Conservation (phyloP, 2,888 invertebrate genomes). For the Lasioglossum lativentre region DNA sequence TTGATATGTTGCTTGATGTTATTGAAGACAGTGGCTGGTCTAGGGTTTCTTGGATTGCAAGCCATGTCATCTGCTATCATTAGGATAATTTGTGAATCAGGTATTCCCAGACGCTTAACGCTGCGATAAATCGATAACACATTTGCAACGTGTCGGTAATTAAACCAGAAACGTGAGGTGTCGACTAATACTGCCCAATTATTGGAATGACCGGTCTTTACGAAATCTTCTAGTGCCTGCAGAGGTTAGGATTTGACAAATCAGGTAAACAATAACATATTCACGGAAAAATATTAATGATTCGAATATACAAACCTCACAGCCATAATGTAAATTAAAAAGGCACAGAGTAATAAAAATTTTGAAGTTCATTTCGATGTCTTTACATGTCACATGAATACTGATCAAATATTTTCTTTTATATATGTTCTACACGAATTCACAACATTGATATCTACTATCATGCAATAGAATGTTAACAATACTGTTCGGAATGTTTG, state of each 20-base stretch:
- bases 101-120: constrained; percentile 99
- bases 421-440: background rate
- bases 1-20: constrained; percentile 99
- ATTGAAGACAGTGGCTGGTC: constrained; percentile 99
- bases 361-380: constrained; percentile 51
- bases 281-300: background rate
- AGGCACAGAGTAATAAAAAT: constrained; percentile 16
- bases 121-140: constrained; percentile 99
- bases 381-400: constrained; percentile 17
- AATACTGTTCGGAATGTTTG: background rate
- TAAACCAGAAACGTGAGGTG: constrained; percentile 99
- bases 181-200: constrained; percentile 99
- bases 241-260: constrained; percentile 39
- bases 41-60: constrained; percentile 98
- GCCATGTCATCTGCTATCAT: constrained; percentile 99
- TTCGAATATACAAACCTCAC: constrained; percentile 50
- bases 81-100: constrained; percentile 98
- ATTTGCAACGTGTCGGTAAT: constrained; percentile 99
- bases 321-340: constrained; percentile 28
- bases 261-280: background rate
- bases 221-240: constrained; percentile 86
- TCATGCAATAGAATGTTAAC: constrained; percentile 11
- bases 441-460: background rate
- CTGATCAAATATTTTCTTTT: constrained; percentile 13
- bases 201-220: constrained; percentile 94